These are phyloP conservation scores for Mionectes macconnelli DNA, from an alignment of 2,113 vertebrate genomes.

Conservation along the genomic window DNA sequence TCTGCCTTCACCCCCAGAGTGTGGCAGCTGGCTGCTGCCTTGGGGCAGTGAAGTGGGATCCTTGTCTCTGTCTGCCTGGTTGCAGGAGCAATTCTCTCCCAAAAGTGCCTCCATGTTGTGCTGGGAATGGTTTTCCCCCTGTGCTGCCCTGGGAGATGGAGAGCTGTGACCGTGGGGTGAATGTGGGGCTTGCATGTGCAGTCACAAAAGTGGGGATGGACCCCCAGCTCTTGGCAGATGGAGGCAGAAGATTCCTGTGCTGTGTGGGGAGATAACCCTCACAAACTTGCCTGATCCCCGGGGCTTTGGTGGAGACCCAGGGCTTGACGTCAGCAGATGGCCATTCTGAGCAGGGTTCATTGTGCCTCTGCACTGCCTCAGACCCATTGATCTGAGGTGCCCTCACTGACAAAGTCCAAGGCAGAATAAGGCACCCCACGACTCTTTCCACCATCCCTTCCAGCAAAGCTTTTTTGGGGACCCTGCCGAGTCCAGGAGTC, in stretches of 20 bases:
- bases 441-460: neutral
- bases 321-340: fast-evolving
- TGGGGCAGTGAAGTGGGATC: neutral
- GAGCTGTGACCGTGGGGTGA: neutral
- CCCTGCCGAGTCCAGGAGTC: fast-evolving
- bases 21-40: neutral
- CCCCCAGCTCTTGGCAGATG: neutral
- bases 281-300: neutral
- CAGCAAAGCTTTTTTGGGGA: neutral
- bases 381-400: fast-evolving
- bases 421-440: neutral
- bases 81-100: neutral
- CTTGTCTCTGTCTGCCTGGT: neutral
- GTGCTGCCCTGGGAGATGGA: neutral
- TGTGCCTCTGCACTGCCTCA: neutral
- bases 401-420: fast-evolving
- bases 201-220: fast-evolving
- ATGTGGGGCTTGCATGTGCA: fast-evolving
- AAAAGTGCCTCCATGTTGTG: fast-evolving
- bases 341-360: neutral
- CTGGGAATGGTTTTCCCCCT: neutral
- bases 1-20: neutral
- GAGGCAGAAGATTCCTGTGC: neutral
- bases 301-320: neutral
- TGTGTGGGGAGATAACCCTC: neutral